These are phyloP conservation scores for Megaleporinus macrocephalus DNA, from an alignment of 2,113 vertebrate genomes.

Conservation along the genomic window DNA sequence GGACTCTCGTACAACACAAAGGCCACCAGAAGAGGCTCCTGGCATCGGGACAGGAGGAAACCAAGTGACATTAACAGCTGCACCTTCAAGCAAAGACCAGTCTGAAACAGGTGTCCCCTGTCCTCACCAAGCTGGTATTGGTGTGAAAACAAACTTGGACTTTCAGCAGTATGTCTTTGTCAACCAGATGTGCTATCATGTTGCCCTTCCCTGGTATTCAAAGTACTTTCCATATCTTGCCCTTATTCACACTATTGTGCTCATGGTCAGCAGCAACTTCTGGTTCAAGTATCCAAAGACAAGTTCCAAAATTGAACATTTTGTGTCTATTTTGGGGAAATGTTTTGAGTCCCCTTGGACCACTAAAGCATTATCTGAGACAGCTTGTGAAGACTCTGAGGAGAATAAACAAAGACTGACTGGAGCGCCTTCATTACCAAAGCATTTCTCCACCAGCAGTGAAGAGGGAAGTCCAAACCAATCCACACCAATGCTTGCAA, in stretches of 20 bases:
- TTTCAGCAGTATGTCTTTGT: conserved; percentile 99
- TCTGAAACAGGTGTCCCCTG: conserved; percentile 75
- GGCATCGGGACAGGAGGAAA: conserved; percentile 69
- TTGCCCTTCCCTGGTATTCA: conserved; percentile 97
- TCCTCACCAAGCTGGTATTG: conserved; percentile 69
- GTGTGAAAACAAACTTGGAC: conserved; percentile 92
- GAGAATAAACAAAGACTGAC: conserved; percentile 96
- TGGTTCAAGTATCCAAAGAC: conserved; percentile 99
- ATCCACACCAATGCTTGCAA: conserved; percentile 88
- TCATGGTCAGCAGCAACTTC: conserved; percentile 99
- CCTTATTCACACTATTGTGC: conserved; percentile 95
- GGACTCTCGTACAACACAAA: conserved; percentile 60
- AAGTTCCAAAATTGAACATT: conserved; percentile 98
- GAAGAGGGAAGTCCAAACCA: conserved; percentile 95
- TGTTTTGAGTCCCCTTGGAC: conserved; percentile 99
- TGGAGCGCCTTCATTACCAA: conserved; percentile 87
- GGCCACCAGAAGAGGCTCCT: conserved; percentile 56
- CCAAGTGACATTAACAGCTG: conserved; percentile 71
- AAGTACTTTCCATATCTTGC: conserved; percentile 99
- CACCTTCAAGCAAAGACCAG: conserved; percentile 76
- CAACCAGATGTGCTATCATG: conserved; percentile 99
- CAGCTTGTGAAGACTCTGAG: conserved; percentile 95
- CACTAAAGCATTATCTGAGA: conserved; percentile 96
- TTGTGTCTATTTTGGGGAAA: conserved; percentile 96
- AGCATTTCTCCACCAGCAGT: conserved; percentile 94